Conservation (phyloP, 2,797 vertebrate genomes). For the Arctocebus calabarensis region DNA sequence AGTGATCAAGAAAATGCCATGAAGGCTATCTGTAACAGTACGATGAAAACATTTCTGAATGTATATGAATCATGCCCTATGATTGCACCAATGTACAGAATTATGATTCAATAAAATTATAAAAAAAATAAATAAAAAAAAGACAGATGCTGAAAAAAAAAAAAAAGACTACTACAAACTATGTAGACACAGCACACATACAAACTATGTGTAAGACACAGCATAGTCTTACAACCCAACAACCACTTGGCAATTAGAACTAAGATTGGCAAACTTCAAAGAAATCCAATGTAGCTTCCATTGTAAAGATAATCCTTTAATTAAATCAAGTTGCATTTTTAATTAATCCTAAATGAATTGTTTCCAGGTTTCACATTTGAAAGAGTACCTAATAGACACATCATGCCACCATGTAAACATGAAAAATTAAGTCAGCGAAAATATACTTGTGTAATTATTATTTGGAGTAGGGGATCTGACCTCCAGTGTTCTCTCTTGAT, state of each 20-base stretch:
- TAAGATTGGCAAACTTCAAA: slow-evolving; percentile 30
- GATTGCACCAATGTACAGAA: too few species aligned
- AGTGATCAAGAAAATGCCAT: too few species aligned
- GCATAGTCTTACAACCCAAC: neutral
- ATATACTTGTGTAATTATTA: neutral
- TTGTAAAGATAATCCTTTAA: slow-evolving; percentile 20
- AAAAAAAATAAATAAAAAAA: too few species aligned
- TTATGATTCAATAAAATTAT: too few species aligned
- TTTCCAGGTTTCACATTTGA: neutral
- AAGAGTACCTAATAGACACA: neutral
- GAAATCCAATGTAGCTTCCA: neutral
- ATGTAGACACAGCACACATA: too few species aligned
- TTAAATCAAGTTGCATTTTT: slow-evolving; percentile 57
- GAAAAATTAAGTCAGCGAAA: slow-evolving; percentile 28
- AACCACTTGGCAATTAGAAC: neutral
- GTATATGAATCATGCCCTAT: too few species aligned
- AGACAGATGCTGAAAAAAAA: too few species aligned
- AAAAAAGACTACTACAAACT: neutral
- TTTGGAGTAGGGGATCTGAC: neutral
- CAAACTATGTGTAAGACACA: too few species aligned
- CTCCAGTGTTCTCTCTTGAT: neutral
- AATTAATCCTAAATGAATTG: slow-evolving; percentile 59
- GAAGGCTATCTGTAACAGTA: too few species aligned
- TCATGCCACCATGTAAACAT: neutral
- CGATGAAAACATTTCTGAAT: too few species aligned